phyloP scores from a whole-genome alignment of 2,888 invertebrate species.

The Lithophane socia region DNA sequence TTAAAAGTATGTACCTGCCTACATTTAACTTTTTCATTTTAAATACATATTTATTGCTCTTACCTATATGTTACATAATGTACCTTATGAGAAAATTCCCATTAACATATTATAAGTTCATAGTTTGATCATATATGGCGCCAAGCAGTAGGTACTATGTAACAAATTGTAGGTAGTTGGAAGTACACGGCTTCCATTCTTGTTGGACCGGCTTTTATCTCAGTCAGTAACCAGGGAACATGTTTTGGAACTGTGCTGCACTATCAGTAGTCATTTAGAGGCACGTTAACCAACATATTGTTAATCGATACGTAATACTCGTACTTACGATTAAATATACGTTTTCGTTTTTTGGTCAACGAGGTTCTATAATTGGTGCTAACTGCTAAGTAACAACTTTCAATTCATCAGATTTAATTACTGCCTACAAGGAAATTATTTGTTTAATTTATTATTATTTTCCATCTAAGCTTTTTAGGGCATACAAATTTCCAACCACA shows the following conservation, averaged over 20 bases:
- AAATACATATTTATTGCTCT: constrained; percentile 7
- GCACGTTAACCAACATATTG: constrained; percentile 71
- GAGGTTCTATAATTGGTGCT: constrained; percentile 20
- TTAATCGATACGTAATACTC: constrained; percentile 66
- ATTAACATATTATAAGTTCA: background rate
- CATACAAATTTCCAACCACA: background rate
- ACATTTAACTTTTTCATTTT: background rate
- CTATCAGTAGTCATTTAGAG: constrained; percentile 65
- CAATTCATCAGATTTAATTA: background rate
- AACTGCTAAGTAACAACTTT: constrained; percentile 12
- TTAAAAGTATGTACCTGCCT: background rate
- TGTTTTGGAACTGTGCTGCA: constrained; percentile 51
- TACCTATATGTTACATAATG: constrained; percentile 1
- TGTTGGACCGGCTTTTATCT: constrained; percentile 60
- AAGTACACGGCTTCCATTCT: constrained; percentile 34
- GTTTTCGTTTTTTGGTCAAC: constrained; percentile 34
- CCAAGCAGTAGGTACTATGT: constrained; percentile 12
- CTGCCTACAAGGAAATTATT: background rate
- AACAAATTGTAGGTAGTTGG: constrained; percentile 22
- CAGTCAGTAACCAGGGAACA: constrained; percentile 38
- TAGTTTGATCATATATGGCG: constrained; percentile 47
- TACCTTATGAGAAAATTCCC: constrained; percentile 3
- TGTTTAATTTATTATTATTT: background rate
- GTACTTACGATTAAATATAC: constrained; percentile 58
- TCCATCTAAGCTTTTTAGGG: background rate